A percentile compares a stretch with the other conserved stretches of the same genome.
Evolutionary conservation across 2,113 vertebrate species (phyloP).

Genomic region (Poeciliopsis occidentalis): DNA sequence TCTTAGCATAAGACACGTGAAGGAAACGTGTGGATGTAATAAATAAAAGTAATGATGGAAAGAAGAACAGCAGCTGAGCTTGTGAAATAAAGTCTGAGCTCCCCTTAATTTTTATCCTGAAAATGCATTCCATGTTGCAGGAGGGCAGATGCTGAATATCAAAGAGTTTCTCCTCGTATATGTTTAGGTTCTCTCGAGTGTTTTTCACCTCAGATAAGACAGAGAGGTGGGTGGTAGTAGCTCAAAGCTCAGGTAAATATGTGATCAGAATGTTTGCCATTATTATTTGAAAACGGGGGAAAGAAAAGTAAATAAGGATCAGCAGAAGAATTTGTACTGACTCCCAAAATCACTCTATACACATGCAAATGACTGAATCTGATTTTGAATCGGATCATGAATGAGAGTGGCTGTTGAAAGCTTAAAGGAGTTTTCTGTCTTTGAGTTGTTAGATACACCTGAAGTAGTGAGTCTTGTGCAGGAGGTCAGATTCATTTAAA

Average conservation of each 20-base stretch:
- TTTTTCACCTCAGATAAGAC: constrained; percentile 4
- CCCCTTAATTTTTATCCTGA: neutral
- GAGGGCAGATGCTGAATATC: constrained; percentile 13
- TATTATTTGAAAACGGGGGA: neutral
- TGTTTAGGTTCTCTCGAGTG: constrained; percentile 16
- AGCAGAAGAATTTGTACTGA: neutral
- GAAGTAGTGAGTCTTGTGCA: constrained; percentile 25
- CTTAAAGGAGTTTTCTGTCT: neutral
- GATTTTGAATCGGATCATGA: too few species aligned
- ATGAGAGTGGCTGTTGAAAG: neutral
- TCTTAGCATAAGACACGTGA: neutral
- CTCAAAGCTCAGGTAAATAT: neutral
- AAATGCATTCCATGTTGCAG: constrained; percentile 22
- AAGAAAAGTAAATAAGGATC: neutral
- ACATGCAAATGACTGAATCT: neutral
- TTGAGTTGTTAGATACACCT: neutral
- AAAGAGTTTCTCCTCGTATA: constrained; percentile 25
- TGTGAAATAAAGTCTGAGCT: neutral
- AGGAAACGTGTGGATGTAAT: neutral
- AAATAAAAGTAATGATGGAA: neutral
- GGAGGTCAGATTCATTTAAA: constrained; percentile 9
- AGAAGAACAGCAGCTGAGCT: neutral
- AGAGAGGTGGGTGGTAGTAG: neutral
- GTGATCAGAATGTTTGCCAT: constrained; percentile 14
- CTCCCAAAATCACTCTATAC: neutral